Conservation (phyloP, 1,140 invertebrate species). For the Paraescarpia echinospica region DNA sequence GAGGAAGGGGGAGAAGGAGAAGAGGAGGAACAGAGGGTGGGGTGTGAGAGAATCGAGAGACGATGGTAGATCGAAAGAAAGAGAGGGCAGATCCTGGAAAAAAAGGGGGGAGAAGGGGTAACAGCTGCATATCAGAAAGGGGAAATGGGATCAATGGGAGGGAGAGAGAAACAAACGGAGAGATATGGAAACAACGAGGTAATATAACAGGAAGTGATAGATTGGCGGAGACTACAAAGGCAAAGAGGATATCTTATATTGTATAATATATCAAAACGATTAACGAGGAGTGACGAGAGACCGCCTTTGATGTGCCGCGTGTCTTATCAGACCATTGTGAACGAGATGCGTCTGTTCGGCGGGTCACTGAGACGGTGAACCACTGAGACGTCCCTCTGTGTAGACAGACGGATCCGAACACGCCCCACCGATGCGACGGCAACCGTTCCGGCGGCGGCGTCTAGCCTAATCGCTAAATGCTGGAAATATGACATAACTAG, state of each 20-base stretch:
- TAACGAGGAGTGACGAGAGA: neutral
- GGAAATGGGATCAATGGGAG: neutral
- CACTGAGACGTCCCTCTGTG: neutral
- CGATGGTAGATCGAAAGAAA: too few species aligned
- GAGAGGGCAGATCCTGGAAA: constrained; percentile 2
- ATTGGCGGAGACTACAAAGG: neutral
- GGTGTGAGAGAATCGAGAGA: neutral
- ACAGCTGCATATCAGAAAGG: too few species aligned
- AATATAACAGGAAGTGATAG: neutral
- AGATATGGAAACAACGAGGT: neutral
- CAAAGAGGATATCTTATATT: neutral
- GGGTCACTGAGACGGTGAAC: too few species aligned
- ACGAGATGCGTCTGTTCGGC: neutral
- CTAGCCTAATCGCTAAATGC: neutral
- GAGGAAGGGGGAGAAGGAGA: neutral
- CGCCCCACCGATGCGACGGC: neutral
- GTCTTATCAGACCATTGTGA: neutral
- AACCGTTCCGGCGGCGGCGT: neutral
- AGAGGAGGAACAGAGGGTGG: neutral
- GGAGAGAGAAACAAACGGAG: neutral
- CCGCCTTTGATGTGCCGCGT: neutral
- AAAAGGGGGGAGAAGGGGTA: constrained; percentile 13
- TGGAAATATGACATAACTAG: neutral
- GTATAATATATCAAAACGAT: neutral
- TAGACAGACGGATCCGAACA: neutral